Base-by-base conservation (phyloP, 2,113 vertebrate genomes). In the Istiophorus platypterus region DNA sequence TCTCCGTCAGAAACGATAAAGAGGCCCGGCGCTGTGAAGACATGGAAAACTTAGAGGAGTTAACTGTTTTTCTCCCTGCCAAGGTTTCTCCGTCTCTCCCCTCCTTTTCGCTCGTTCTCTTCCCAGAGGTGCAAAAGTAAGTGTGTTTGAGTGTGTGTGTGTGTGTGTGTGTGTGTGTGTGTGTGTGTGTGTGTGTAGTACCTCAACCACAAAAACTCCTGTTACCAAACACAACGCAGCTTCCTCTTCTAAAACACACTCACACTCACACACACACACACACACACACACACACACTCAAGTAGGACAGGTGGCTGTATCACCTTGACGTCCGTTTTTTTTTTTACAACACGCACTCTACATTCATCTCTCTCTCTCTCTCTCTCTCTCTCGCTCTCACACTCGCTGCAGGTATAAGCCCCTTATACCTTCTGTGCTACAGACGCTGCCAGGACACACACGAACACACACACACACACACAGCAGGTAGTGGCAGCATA, bases 371-470 rank as follows among this genome's bases (percentile, higher is more conserved):
- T 56, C 72, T n/a, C n/a, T n/a, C n/a, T n/a, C n/a, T n/a, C n/a
- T 20, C 70, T 45, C 47, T 52, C 81, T 77, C 71, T 65, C 65
- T 63, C 51, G 57, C 62, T 81, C n/a, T 66, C 82, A 34, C 82
- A 41, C 72, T 86, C 89, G 58, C 90, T 76, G 88, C 87, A 92
- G 94, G 91, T 90, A 88, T 94, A 93, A 94, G 82, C 92, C 88
- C 89, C 84, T 81, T 51, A 65, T 73, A 87, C 94, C 93, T 91
- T 95, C 91, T 95, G 93, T 94, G 80, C 87, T 61, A 29, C 68
- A n/a, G 34, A 67, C n/a, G 4, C 54, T 94, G 94, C 92, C 94
- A 94, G 91, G 76, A 59, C 79, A 68, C 68, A 62, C 52, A 57
- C 47, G 63, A 78, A 69, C 78, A 75, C 69, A 41, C 82, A 80